Percentiles rank a stretch among this genome's conserved stretches.
These are phyloP conservation scores for Tenodera sinensis DNA, from an alignment of 2,888 invertebrate genomes.

Conservation along the genomic window DNA sequence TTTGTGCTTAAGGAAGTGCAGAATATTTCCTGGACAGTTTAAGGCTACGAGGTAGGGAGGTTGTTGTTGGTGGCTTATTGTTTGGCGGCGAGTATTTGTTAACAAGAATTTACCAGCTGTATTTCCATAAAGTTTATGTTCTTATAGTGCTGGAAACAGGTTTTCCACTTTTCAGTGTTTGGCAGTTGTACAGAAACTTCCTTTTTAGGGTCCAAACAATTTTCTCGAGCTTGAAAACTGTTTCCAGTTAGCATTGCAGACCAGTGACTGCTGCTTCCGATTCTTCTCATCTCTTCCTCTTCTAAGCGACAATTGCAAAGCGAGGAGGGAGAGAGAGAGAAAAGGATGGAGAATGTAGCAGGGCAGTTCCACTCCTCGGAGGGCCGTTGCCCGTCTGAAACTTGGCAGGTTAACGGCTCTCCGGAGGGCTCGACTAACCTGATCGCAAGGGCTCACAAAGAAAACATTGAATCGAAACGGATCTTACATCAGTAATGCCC, in stretches of 20 bases:
- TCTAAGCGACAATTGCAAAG: neutral
- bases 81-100: too few species aligned
- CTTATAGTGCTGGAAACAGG: too few species aligned
- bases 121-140: too few species aligned
- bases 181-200: neutral
- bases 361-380: neutral
- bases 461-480: neutral
- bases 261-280: neutral
- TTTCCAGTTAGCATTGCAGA: neutral
- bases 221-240: neutral
- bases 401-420: constrained; percentile 25
- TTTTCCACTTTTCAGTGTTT: neutral
- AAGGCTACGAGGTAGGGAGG: too few species aligned
- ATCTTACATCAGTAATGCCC: neutral
- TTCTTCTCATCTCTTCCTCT: neutral
- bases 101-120: too few species aligned
- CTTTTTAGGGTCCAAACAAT: neutral
- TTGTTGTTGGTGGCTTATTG: too few species aligned
- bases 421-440: neutral
- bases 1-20: too few species aligned
- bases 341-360: neutral
- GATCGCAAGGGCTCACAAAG: neutral
- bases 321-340: too few species aligned
- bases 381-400: neutral
- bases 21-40: too few species aligned